Base-by-base conservation (phyloP, 2,113 vertebrate genomes). In the Hippotragus niger region DNA sequence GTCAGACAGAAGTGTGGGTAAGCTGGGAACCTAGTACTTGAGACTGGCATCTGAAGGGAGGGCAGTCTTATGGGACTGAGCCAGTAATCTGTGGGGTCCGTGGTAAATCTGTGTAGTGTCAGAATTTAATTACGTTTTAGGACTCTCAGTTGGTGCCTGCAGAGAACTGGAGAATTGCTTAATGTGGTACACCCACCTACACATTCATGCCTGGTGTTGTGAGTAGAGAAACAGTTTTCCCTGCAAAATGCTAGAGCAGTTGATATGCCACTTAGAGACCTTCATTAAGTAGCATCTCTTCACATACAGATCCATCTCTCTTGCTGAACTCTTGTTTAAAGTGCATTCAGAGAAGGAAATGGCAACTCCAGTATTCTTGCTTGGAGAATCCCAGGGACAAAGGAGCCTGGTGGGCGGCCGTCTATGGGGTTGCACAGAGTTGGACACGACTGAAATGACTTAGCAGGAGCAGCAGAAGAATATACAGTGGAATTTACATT, bases 401-500 rank as follows among this genome's bases (percentile, higher is more conserved):
- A 11, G 64, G 64, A 67, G 4, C n/a, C 64, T 67, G 17, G 17
- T 67, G 64, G 64, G 64, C 8, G 0, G 64, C 17, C 0, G 0
- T 36, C 64, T 71, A 2, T 36, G 64, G 64, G 9, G 64, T 71
- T 19, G 1, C 64, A 71, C 64, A 71, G 64, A 67, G 64, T 71
- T 0, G 9, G 64, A 71, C n/a, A 36, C 0, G 2, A 67, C 64
- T 67, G 64, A 67, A 67, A 17, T 17, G 62, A n/a, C 17, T 67
- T n/a, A 36, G 64, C 64, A 71, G 64, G n/a, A 71, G 64, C 64
- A 71, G 64, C 16, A 67, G 64, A 33, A 67, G 94, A 91, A 87
- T 93, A 89, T 53, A 86, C 31, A 89, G 60, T 64, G 40, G 55
- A 92, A 95, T 97, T 96, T 97, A 95, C 67, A 94, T 87, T 95